phyloP scores from a whole-genome alignment of 1,140 invertebrate species.

The Zaprionus capensis region DNA sequence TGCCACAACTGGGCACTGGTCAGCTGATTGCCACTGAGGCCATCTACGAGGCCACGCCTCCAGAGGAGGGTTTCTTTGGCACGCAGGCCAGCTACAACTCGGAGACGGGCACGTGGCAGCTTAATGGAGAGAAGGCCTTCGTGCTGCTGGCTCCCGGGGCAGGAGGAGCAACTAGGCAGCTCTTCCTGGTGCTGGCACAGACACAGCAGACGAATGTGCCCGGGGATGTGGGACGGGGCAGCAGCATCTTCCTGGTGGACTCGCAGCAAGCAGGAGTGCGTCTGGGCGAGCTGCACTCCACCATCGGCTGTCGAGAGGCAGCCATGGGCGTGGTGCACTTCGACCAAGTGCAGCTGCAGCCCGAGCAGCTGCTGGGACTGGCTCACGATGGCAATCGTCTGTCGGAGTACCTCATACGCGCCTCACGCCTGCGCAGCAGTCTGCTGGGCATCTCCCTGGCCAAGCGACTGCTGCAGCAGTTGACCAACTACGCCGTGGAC shows the following conservation, averaged over 20 bases:
- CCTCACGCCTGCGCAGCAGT: constrained; percentile 54
- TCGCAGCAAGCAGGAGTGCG: constrained; percentile 88
- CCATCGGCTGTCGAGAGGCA: constrained; percentile 87
- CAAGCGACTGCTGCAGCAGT: constrained; percentile 64
- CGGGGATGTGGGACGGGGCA: constrained; percentile 65
- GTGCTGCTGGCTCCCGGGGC: constrained; percentile 84
- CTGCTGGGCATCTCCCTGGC: constrained; percentile 56
- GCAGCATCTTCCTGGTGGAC: constrained; percentile 92
- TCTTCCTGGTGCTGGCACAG: constrained; percentile 85
- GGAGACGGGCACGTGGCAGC: constrained; percentile 79
- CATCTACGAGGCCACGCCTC: constrained; percentile 83
- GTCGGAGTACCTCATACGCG: constrained; percentile 59
- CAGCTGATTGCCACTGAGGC: constrained; percentile 84
- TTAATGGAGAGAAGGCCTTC: constrained; percentile 85
- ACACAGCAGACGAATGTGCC: constrained; percentile 65
- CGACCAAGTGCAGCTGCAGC: constrained; percentile 84
- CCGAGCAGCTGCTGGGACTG: constrained; percentile 64
- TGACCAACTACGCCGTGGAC: constrained; percentile 79
- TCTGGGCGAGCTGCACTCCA: constrained; percentile 87
- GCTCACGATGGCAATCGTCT: constrained; percentile 63
- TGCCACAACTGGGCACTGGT: constrained; percentile 85
- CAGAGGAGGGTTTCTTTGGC: constrained; percentile 75
- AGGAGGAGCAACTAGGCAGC: constrained; percentile 3
- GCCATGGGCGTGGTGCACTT: constrained; percentile 84
- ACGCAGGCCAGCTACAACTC: constrained; percentile 68